A percentile compares a stretch with the other conserved stretches of the same genome.
These are phyloP conservation scores for Drosophila mayri DNA, from an alignment of 1,140 invertebrate genomes.

Conservation along the genomic window DNA sequence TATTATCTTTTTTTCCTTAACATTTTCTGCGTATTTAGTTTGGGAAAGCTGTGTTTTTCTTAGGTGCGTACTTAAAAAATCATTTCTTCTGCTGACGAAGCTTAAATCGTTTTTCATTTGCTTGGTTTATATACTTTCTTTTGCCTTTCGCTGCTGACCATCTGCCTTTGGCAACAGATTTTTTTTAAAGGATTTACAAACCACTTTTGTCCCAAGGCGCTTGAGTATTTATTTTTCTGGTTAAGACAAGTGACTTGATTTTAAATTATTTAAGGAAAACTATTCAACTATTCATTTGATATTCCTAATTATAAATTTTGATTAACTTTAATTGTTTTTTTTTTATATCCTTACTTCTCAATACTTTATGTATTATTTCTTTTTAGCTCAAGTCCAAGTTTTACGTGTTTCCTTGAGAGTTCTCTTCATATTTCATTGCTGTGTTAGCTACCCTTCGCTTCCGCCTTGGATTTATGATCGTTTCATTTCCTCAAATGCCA, in stretches of 20 bases:
- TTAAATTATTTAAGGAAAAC: not conserved
- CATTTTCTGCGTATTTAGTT: conserved; percentile 3
- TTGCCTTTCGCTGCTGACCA: conserved; percentile 4
- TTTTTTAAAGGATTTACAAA: conserved; percentile 3
- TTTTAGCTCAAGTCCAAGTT: not conserved
- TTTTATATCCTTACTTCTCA: not conserved
- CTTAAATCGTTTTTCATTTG: conserved; percentile 50
- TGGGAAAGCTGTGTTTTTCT: not conserved
- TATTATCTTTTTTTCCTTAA: not conserved
- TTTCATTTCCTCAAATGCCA: conserved; percentile 39
- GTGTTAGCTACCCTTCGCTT: conserved; percentile 1
- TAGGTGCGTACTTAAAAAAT: conserved; percentile 64
- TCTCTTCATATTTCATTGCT: conserved; percentile 25
- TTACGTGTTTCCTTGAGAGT: conserved; percentile 2
- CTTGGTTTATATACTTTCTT: not conserved
- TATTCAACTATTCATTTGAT: too few species aligned
- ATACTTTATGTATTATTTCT: not conserved
- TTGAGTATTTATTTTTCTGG: conserved; percentile 20
- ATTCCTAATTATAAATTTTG: not conserved
- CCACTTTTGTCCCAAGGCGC: not conserved
- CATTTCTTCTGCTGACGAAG: conserved; percentile 67
- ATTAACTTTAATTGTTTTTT: not conserved
- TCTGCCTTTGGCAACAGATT: conserved; percentile 7
- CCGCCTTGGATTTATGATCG: conserved; percentile 31
- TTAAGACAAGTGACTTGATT: not conserved